Percentiles rank a stretch among this genome's conserved stretches.
These are phyloP conservation scores for Peromyscus aztecus DNA, from an alignment of 2,797 vertebrate species.

Conservation along the genomic window DNA sequence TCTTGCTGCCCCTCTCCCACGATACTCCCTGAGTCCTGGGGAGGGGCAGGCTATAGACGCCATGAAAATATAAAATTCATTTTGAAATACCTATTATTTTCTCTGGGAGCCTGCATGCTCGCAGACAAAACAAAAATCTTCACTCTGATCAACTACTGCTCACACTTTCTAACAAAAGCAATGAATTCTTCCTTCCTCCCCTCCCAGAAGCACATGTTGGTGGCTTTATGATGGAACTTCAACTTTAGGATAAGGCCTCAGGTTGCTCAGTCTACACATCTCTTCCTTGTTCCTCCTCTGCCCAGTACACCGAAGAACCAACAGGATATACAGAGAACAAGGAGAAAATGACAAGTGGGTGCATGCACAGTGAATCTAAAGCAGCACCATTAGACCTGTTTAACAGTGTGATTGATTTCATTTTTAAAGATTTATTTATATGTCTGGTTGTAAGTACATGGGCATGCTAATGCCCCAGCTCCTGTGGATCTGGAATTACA, in stretches of 20 bases:
- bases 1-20: background rate
- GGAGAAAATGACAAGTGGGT: background rate
- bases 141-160: background rate
- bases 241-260: background rate
- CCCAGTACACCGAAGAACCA: background rate
- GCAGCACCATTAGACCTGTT: background rate
- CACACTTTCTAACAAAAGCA: conserved; percentile 9
- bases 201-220: background rate
- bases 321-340: background rate
- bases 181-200: background rate
- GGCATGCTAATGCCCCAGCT: background rate
- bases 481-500: too few relatives aligned
- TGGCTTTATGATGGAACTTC: background rate
- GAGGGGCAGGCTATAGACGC: background rate
- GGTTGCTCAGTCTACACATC: background rate
- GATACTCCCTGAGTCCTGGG: background rate
- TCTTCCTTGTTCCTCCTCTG: background rate
- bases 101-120: background rate
- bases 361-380: background rate
- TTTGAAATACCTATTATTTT: background rate
- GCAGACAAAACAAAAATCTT: background rate
- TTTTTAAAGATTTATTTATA: background rate
- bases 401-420: background rate
- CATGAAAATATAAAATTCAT: background rate
- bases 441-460: background rate